Evolutionary conservation across 2,888 invertebrate species (phyloP).

Genomic region (Lasiommata megera): DNA sequence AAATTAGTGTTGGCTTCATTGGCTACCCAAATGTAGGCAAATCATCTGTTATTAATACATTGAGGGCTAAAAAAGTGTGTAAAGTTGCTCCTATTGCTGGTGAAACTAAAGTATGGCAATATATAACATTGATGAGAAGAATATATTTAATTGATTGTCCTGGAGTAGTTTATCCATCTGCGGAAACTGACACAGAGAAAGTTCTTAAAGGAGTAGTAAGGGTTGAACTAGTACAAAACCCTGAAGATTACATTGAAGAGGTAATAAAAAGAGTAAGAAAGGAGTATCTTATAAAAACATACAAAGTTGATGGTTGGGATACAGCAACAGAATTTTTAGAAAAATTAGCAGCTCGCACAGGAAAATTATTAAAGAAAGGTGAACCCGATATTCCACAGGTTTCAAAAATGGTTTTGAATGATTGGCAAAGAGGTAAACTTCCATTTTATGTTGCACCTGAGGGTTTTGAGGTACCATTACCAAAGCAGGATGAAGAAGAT

Average conservation of each 20-base stretch:
- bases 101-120: constrained; percentile 99
- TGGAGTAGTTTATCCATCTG: constrained; percentile 98
- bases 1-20: constrained; percentile 99
- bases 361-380: constrained; percentile 97
- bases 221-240: constrained; percentile 95
- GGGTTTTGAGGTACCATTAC: constrained; percentile 87
- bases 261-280: constrained; percentile 93
- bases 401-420: constrained; percentile 97
- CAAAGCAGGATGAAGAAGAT: constrained; percentile 55
- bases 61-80: constrained; percentile 98
- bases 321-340: constrained; percentile 94
- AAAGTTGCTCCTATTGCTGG: constrained; percentile 99
- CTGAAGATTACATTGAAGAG: constrained; percentile 95
- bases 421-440: constrained; percentile 98
- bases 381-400: constrained; percentile 95
- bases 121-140: constrained; percentile 97
- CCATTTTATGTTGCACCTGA: constrained; percentile 96
- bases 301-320: constrained; percentile 91
- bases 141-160: constrained; percentile 99
- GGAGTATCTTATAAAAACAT: constrained; percentile 95
- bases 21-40: constrained; percentile 99
- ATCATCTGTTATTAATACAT: constrained; percentile 98
- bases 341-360: constrained; percentile 91
- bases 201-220: constrained; percentile 98
- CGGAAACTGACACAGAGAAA: constrained; percentile 96